Percentiles rank a stretch among this genome's conserved stretches.
Conservation (phyloP, 2,888 invertebrate species). For the Lasiommata megera region DNA sequence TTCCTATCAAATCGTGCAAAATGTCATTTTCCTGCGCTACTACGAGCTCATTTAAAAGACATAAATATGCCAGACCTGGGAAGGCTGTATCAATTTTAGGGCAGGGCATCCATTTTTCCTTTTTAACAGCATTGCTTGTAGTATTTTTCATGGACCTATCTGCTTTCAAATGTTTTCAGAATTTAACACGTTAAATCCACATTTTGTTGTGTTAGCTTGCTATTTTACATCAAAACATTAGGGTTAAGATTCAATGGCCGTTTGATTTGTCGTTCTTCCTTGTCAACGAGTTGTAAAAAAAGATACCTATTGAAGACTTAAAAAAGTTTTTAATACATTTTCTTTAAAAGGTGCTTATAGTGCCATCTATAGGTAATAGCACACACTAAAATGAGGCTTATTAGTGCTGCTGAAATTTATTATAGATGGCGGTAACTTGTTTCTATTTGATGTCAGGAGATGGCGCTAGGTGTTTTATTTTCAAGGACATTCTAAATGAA, state of each 20-base stretch:
- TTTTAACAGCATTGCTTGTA: conserved; percentile 38
- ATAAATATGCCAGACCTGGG: conserved; percentile 55
- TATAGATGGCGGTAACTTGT: background rate
- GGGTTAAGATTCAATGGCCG: too few relatives aligned
- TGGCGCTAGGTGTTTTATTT: background rate
- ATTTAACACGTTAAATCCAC: background rate
- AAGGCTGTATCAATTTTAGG: conserved; percentile 41
- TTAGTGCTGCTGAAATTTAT: background rate
- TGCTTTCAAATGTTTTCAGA: background rate
- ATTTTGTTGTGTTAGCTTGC: too few relatives aligned
- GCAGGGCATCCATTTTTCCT: conserved; percentile 57
- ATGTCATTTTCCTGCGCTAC: conserved; percentile 45
- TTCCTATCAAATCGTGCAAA: conserved; percentile 49
- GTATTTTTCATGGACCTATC: conserved; percentile 12
- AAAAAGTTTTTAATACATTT: too few relatives aligned
- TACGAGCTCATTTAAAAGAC: conserved; percentile 46
- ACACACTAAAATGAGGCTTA: background rate
- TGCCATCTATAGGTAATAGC: background rate
- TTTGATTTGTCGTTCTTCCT: too few relatives aligned
- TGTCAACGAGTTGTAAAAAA: too few relatives aligned
- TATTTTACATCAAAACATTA: too few relatives aligned
- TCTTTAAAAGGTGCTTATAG: background rate
- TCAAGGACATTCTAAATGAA: too few relatives aligned
- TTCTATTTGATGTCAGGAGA: background rate
- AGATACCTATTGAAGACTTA: too few relatives aligned